A percentile compares a stretch with the other conserved stretches of the same genome.
Evolutionary conservation across 2,888 invertebrate genomes (phyloP).

Genomic region (Stenotaenia linearis): DNA sequence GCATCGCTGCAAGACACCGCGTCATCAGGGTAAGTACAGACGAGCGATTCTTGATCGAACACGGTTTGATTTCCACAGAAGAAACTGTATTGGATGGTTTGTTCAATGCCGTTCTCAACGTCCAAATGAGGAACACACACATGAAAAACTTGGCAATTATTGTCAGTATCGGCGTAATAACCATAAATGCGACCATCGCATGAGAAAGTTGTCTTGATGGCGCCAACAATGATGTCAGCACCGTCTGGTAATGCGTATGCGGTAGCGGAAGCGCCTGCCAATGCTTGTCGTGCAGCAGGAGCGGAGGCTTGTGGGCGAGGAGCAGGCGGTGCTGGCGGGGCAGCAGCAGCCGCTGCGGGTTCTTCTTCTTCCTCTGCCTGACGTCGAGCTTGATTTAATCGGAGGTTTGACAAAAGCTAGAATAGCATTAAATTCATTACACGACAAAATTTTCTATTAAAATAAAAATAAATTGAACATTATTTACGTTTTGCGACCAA

Average conservation of each 20-base stretch:
- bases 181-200: conserved; percentile 73
- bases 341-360: background rate
- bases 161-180: conserved; percentile 78
- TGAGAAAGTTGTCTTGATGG: conserved; percentile 56
- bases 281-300: background rate
- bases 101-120: background rate
- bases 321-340: background rate
- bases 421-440: too few species aligned
- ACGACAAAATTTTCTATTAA: too few species aligned
- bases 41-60: conserved; percentile 40
- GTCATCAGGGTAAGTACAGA: conserved; percentile 38
- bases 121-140: conserved; percentile 28
- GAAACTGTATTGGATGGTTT: conserved; percentile 37
- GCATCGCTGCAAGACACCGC: conserved; percentile 39
- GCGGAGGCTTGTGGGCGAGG: background rate
- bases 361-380: background rate
- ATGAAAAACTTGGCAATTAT: conserved; percentile 57
- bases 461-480: background rate
- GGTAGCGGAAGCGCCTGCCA: background rate
- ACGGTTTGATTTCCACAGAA: conserved; percentile 41
- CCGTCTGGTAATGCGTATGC: conserved; percentile 32
- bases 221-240: background rate
- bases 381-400: background rate
- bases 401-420: background rate
- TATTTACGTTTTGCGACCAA: conserved; percentile 15